Evolutionary conservation across 2,888 invertebrate genomes (phyloP).

Genomic region (Agriopis aurantiaria): DNA sequence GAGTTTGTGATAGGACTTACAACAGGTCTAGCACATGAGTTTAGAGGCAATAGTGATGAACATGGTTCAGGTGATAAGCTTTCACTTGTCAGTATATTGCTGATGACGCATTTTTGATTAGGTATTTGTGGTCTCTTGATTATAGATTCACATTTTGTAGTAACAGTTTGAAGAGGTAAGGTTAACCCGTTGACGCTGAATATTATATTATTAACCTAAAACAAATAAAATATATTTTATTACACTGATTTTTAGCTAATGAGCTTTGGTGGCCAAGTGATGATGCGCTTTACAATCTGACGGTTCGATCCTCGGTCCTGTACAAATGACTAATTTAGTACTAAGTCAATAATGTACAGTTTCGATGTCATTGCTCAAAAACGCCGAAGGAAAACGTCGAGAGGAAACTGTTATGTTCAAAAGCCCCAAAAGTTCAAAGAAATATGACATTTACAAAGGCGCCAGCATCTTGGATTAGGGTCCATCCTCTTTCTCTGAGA

Average conservation of each 20-base stretch:
- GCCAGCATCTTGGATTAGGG: too few species aligned
- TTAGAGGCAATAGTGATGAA: not conserved
- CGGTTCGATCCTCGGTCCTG: too few species aligned
- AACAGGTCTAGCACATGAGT: not conserved
- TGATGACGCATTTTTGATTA: not conserved
- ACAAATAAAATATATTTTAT: not conserved
- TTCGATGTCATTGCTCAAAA: too few species aligned
- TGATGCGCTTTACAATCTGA: too few species aligned
- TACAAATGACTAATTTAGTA: too few species aligned
- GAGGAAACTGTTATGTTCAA: too few species aligned
- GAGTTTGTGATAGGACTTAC: not conserved
- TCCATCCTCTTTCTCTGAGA: too few species aligned
- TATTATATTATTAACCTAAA: constrained; percentile 12
- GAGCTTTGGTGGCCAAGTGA: too few species aligned
- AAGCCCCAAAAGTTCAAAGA: too few species aligned
- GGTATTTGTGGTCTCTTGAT: constrained; percentile 10
- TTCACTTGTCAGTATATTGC: constrained; percentile 1
- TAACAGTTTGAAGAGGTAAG: constrained; percentile 21
- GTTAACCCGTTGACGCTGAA: constrained; percentile 3
- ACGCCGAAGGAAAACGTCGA: too few species aligned
- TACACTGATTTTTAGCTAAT: not conserved
- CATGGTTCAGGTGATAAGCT: constrained; percentile 6
- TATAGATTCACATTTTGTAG: constrained; percentile 25
- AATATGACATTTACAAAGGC: too few species aligned
- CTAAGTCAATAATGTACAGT: too few species aligned